These are phyloP conservation scores for Tapera naevia DNA, from an alignment of 2,797 vertebrate genomes.

Conservation along the genomic window DNA sequence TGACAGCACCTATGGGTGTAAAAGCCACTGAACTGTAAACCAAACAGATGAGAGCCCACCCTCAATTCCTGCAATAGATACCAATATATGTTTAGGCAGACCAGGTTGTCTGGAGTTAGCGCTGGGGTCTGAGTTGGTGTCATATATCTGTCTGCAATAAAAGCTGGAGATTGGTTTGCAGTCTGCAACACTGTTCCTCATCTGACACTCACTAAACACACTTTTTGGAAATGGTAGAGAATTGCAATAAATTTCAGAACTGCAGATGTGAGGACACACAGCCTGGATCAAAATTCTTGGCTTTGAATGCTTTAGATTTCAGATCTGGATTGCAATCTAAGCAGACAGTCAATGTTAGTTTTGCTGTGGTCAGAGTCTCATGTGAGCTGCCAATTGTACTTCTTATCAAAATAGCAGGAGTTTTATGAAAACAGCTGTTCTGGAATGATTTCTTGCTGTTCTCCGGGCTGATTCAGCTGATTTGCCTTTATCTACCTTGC, in stretches of 20 bases:
- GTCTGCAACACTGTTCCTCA: not conserved
- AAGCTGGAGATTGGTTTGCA: not conserved
- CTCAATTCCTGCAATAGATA: not conserved
- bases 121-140: not conserved
- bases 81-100: not conserved
- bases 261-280: not conserved
- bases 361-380: not conserved
- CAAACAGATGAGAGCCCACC: not conserved
- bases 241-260: not conserved
- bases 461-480: not conserved
- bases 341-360: not conserved
- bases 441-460: not conserved
- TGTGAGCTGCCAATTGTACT: not conserved
- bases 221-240: not conserved
- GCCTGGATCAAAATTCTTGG: not conserved
- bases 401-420: not conserved
- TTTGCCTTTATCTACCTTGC: not conserved
- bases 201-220: not conserved
- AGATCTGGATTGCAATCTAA: not conserved
- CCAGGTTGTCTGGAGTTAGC: not conserved
- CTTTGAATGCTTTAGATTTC: not conserved
- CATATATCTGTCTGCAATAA: not conserved
- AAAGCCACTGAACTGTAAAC: not conserved
- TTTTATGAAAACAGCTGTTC: not conserved
- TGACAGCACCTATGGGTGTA: not conserved